A percentile compares a stretch with the other conserved stretches of the same genome.
These are phyloP conservation scores for Hydractinia symbiolongicarpus DNA, from an alignment of 30 jellyfish, hydroid and myxozoan genomes.

Conservation along the genomic window DNA sequence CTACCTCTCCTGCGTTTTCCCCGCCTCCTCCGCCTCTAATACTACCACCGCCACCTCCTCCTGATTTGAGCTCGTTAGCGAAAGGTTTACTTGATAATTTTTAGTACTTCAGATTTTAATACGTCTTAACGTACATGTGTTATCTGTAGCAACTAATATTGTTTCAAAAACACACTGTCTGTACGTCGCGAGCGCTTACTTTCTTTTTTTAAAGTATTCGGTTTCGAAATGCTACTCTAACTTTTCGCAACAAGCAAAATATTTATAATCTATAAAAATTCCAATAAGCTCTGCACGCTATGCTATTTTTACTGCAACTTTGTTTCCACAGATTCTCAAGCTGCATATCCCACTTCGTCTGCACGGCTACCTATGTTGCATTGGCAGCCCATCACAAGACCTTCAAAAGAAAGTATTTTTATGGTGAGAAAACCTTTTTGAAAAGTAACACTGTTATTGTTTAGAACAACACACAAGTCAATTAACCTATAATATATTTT, in stretches of 20 bases:
- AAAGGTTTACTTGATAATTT: slow-evolving; percentile 8
- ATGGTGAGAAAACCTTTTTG: slow-evolving; percentile 37
- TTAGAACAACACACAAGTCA: background rate
- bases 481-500: background rate
- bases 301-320: no score
- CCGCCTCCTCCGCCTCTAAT: slow-evolving; percentile 85
- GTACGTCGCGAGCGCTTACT: no score
- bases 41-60: slow-evolving; percentile 71
- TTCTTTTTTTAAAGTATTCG: no score
- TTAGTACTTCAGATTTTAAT: background rate
- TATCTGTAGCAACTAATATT: no score
- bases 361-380: slow-evolving; percentile 70
- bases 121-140: no score
- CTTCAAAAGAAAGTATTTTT: slow-evolving; percentile 60
- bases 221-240: no score
- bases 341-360: background rate
- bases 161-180: no score
- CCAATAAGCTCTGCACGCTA: no score
- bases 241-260: no score
- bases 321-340: no score
- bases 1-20: slow-evolving; percentile 43
- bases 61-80: slow-evolving; percentile 19
- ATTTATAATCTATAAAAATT: no score
- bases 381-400: slow-evolving; percentile 65
- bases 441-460: background rate